phyloP scores from a whole-genome alignment of 2,888 invertebrate genomes.

The Acronicta alni region DNA sequence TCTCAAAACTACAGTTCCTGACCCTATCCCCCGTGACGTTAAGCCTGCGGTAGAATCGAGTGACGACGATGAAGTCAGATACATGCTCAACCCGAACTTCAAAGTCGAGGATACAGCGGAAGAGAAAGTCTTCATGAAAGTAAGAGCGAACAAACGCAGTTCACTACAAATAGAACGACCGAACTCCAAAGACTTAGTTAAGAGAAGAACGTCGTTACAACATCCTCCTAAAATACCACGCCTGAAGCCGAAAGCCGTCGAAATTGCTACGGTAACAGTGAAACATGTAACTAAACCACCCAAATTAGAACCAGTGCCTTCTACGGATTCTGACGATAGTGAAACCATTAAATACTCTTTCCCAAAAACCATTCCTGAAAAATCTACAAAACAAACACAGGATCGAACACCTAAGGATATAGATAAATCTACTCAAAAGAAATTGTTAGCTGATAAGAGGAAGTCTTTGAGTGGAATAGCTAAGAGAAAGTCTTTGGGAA shows the following conservation, averaged over 20 bases:
- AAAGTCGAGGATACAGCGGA: slow-evolving; percentile 68
- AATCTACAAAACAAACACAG: slow-evolving; percentile 57
- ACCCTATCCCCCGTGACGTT: slow-evolving; percentile 48
- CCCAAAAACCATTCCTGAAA: slow-evolving; percentile 66
- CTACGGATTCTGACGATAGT: slow-evolving; percentile 83
- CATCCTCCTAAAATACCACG: slow-evolving; percentile 80
- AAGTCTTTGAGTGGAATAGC: slow-evolving; percentile 77
- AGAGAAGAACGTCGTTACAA: slow-evolving; percentile 79
- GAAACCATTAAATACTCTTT: slow-evolving; percentile 84
- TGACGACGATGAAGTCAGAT: slow-evolving; percentile 82
- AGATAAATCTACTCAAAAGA: slow-evolving; percentile 61
- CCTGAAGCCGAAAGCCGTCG: slow-evolving; percentile 73
- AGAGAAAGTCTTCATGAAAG: slow-evolving; percentile 77
- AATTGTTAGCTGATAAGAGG: slow-evolving; percentile 71
- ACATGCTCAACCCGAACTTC: slow-evolving; percentile 83
- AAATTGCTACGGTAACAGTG: slow-evolving; percentile 56
- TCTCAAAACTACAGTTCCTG: slow-evolving; percentile 61
- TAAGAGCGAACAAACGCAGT: slow-evolving; percentile 78
- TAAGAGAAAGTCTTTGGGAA: slow-evolving; percentile 78
- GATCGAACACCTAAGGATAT: slow-evolving; percentile 52
- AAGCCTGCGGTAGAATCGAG: slow-evolving; percentile 67
- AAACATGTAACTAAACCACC: slow-evolving; percentile 63
- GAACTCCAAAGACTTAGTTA: slow-evolving; percentile 77
- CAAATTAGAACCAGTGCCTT: slow-evolving; percentile 64
- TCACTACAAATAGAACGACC: slow-evolving; percentile 83